Evolutionary conservation across 2,113 vertebrate genomes (phyloP), one percentile per base, ranked within the genome.

Genomic region (Daboia siamensis): DNA sequence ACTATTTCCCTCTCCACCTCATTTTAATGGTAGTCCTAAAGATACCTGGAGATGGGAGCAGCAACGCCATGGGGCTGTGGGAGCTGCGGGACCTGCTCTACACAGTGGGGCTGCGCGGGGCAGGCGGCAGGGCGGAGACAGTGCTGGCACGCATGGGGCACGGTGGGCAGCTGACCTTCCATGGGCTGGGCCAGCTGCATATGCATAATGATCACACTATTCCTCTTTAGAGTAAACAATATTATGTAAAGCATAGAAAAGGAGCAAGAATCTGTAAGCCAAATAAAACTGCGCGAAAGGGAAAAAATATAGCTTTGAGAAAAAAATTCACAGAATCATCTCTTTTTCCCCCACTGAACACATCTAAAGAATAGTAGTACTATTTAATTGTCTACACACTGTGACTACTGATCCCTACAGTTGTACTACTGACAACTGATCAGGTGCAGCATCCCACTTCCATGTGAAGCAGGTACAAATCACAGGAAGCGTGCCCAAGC

Each of bases 381-480:
- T 0, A 51, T 80, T 93, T 90, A 91, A 91, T 93, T 91, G 54
- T 94, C 10, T 11, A 15, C 85, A 61, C 64, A 87, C 55, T 93
- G 29, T 10, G 92, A 46, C 17, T 90, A 13, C 21, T 90, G 20
- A 80, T 91, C 61, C 0, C 0, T 52, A 46, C 26, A 15, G 5
- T 13, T 44, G 13, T 86, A 48, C 44, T 56, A 92, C 84, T 94
- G 92, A 93, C 51, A 92, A 2, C 3, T 51, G 15, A 33, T 1
- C 92, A 91, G 89, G 54, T 59, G n/a, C 61, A 74, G 56, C 86
- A 86, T 54, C 86, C 33, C 12, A 10, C 17, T 0, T 44, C 55
- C 0, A 0, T 33, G 89, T 0, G 0, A 84, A 90, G 86, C 86
- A 91, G 90, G 51, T 86, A 21, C 24, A 90, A 86, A 56, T 87